Percentiles rank a stretch among this genome's conserved stretches.
Conservation (phyloP, 2,113 vertebrate genomes). For the Xenopus tropicalis region DNA sequence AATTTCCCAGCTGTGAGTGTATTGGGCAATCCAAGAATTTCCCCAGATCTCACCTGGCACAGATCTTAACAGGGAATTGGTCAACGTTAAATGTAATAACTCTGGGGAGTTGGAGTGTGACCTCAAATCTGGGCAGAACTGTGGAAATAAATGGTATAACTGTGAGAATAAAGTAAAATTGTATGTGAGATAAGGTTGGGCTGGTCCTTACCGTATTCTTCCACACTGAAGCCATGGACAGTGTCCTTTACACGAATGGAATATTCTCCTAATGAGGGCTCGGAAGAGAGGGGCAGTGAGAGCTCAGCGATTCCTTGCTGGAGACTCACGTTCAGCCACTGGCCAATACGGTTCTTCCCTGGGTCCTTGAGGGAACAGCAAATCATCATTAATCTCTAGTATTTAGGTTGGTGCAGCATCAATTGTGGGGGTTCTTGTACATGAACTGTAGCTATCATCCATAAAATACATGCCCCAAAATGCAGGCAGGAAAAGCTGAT, state of each 20-base stretch:
- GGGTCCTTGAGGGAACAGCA: constrained; percentile 44
- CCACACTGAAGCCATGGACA: constrained; percentile 46
- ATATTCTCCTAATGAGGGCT: constrained; percentile 46
- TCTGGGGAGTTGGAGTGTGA: constrained; percentile 52
- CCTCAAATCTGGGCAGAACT: constrained; percentile 57
- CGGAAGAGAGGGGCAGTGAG: constrained; percentile 51
- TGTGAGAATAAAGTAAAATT: not conserved
- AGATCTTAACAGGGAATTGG: constrained; percentile 31
- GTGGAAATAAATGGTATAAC: not conserved
- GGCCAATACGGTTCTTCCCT: constrained; percentile 49
- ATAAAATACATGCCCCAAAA: no score
- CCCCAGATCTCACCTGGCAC: constrained; percentile 52
- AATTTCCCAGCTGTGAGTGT: no score
- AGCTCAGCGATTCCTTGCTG: constrained; percentile 52
- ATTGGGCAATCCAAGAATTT: no score
- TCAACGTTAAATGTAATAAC: constrained; percentile 49
- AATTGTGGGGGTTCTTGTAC: no score
- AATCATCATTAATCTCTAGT: no score
- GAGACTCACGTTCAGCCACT: constrained; percentile 47
- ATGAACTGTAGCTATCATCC: no score
- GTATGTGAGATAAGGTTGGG: not conserved
- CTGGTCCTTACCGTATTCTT: constrained; percentile 51
- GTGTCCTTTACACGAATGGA: constrained; percentile 41
- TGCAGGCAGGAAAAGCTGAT: no score
- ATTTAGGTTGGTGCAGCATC: no score